Evolutionary conservation across 2,888 invertebrate genomes (phyloP).

Genomic region (Peribatodes rhomboidaria): DNA sequence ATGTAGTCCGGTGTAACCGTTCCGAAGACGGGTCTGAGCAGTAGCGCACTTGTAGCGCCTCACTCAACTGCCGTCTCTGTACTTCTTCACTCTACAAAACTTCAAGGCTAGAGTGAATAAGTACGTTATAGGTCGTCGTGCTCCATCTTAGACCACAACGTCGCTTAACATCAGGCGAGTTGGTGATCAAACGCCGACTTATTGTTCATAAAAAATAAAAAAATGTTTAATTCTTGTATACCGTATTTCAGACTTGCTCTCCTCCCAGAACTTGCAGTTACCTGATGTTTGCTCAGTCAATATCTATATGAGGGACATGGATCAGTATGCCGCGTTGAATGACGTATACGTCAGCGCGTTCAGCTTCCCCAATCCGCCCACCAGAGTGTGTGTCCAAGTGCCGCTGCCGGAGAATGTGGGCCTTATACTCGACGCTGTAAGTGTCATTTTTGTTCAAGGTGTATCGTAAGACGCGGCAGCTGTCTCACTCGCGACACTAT

Average conservation of each 20-base stretch:
- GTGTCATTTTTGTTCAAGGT: constrained; percentile 53
- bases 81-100: no score
- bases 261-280: constrained; percentile 81
- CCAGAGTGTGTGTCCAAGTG: constrained; percentile 94
- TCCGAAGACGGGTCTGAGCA: no score
- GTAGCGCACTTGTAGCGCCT: no score
- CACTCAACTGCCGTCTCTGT: no score
- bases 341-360: constrained; percentile 91
- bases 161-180: no score
- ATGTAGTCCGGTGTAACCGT: no score
- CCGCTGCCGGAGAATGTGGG: constrained; percentile 91
- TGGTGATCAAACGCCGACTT: neutral
- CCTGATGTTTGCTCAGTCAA: constrained; percentile 93
- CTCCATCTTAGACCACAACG: no score
- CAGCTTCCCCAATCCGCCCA: constrained; percentile 93
- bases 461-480: no score
- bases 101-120: no score
- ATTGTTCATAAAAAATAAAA: neutral
- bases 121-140: no score
- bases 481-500: no score
- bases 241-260: constrained; percentile 80
- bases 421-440: constrained; percentile 91
- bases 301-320: constrained; percentile 94
- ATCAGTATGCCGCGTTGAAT: constrained; percentile 92
- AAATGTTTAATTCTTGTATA: constrained; percentile 29